Evolutionary conservation across 1,140 invertebrate species (phyloP), one percentile per base, ranked within the genome.

Genomic region (Coelopa frigida): DNA sequence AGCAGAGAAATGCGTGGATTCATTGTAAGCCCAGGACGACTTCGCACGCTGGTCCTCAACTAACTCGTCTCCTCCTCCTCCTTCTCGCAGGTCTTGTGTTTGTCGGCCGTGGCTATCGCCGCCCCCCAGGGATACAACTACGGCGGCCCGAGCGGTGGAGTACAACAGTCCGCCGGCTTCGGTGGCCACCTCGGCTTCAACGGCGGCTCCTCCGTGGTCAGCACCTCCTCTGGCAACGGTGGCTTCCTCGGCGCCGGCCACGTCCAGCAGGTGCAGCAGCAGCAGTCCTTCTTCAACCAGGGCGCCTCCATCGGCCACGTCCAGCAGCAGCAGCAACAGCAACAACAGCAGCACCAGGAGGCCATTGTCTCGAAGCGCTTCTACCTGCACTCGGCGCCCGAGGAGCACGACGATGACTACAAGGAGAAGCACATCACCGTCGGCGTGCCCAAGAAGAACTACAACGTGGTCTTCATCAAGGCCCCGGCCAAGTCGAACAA

Each of bases 391-490:
- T 64, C 65, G 11, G 65, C 65, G 0, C 65, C 65, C 12, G 65
- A 68, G 53, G 65, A 68, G 44, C 46, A 40, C 2, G 64, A 68
- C 26, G 65, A 68, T 40, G 54, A 58, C 8, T 58, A 60, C 44
- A 59, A 62, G 42, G 61, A 67, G 48, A 80, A 61, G 47, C 63
- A 61, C 44, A 61, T 65, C 18, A 68, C 63, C 11, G 56, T 68
- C 4, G 61, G 63, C 18, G 75, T 78, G 15, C 73, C 83, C 55
- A 83, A 85, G 71, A 87, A 87, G 56, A 84, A 88, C 70, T 87
- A 87, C 75, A 87, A 87, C 61, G 88, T 89, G 56, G 87, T 90
- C 60, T 88, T 88, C 78, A 87, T 89, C 66, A 87, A 87, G 76
- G 83, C 86, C 21, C 85, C 86, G 33, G 77, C 81, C 45, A 76